Evolutionary conservation across 1,140 invertebrate genomes (phyloP).

Genomic region (Hycleus cichorii): DNA sequence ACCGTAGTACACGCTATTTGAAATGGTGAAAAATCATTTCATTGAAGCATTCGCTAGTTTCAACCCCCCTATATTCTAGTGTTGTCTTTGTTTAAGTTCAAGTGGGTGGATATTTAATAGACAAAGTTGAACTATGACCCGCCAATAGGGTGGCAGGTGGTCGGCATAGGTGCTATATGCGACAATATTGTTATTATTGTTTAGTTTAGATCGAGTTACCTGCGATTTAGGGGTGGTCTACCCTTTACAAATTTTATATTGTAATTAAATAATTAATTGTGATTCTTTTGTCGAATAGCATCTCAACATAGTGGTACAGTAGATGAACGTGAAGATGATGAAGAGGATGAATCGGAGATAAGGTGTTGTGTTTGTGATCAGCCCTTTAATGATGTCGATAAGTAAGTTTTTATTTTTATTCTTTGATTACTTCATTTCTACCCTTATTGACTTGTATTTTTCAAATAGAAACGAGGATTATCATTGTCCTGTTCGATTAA

Average conservation of each 20-base stretch:
- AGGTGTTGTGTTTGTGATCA: conserved; percentile 64
- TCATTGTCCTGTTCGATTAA: conserved; percentile 14
- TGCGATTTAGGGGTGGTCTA: conserved; percentile 10
- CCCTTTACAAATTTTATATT: not conserved
- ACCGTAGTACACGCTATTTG: too few species aligned
- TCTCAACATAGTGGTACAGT: conserved; percentile 57
- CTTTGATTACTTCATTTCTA: too few species aligned
- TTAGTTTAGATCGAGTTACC: conserved; percentile 17
- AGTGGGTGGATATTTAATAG: too few species aligned
- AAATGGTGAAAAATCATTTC: conserved; percentile 14
- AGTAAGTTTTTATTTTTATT: conserved; percentile 49
- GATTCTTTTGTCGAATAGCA: conserved; percentile 43
- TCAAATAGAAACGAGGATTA: conserved; percentile 23
- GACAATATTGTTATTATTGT: conserved; percentile 12
- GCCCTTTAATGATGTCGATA: conserved; percentile 60
- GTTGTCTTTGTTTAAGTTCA: conserved; percentile 5
- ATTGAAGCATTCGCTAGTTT: conserved; percentile 12
- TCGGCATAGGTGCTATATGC: conserved; percentile 24
- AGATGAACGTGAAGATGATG: conserved; percentile 51
- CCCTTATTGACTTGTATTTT: too few species aligned
- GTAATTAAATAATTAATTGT: conserved; percentile 5
- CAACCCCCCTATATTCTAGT: not conserved
- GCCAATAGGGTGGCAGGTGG: conserved; percentile 30
- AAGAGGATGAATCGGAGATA: conserved; percentile 50
- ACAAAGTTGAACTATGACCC: conserved; percentile 13